Percentiles rank a stretch among this genome's conserved stretches.
These are phyloP conservation scores for Rhabdophis nuchalis DNA, from an alignment of 2,797 vertebrate genomes.

Conservation along the genomic window DNA sequence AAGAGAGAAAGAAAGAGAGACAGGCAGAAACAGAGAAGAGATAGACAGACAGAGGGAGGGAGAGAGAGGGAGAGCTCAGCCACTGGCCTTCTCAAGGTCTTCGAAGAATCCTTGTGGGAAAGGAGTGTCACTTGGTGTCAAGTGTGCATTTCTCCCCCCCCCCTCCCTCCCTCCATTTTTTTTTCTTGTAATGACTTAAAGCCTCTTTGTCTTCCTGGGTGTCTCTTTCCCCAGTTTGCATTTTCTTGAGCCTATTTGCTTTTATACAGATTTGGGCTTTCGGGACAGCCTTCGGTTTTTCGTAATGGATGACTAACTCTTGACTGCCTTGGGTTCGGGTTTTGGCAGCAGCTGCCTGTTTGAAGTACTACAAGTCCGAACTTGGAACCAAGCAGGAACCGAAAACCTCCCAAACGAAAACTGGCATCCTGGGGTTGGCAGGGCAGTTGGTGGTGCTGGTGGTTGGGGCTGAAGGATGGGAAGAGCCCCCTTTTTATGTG, in stretches of 20 bases:
- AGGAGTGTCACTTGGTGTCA: background rate
- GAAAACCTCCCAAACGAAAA: too few relatives aligned
- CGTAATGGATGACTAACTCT: background rate
- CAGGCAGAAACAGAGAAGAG: too few relatives aligned
- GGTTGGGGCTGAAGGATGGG: background rate
- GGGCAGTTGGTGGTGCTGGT: too few relatives aligned
- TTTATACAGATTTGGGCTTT: background rate
- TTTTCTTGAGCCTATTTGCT: background rate
- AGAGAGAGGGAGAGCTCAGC: background rate
- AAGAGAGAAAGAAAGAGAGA: too few relatives aligned
- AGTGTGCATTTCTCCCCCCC: background rate
- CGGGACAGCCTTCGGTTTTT: background rate
- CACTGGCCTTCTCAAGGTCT: background rate
- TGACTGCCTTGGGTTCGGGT: background rate
- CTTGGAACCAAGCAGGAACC: background rate
- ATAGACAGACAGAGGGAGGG: fast-evolving
- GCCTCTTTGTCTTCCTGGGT: background rate
- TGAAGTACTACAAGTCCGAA: background rate
- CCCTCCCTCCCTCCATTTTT: background rate
- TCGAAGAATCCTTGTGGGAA: background rate
- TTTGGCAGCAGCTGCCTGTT: background rate
- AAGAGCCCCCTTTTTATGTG: background rate
- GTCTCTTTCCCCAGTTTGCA: background rate
- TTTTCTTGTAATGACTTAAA: background rate
- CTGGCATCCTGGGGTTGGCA: background rate